Evolutionary conservation across 2,888 invertebrate genomes (phyloP), one percentile per base, ranked within the genome.

Genomic region (Caenorhabditis sp.): DNA sequence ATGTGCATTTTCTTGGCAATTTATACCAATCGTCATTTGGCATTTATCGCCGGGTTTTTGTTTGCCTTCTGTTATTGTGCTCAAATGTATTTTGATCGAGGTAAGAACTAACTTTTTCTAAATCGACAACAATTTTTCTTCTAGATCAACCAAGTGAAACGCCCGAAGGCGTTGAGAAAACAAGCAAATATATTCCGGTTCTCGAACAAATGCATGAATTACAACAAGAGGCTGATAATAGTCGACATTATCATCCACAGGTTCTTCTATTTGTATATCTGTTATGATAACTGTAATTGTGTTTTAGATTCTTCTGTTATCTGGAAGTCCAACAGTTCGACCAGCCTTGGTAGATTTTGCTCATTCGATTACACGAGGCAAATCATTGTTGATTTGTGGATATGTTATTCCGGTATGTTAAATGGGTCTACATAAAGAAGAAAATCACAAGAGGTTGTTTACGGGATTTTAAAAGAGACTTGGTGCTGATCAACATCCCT

Each of bases 331-430:
- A 0, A 80, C 81, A 1, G 78, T 78, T 12, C 72, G 85, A 10
- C 82, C 82, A 25, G 73, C 78, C 25, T 68, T 81, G 10, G 81
- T 85, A 2, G 85, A 84, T 59, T 82, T 85, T 65, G 78, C 82
- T 17, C 70, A 80, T 60, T 73, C 81, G 31, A 79, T 84, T 21
- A 80, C 83, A 8, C 76, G 82, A 26, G 84, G 82, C 7, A 76
- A 73, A 25, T 77, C 69, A 23, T 38, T 83, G 17, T 70, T 83
- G 20, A 70, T 81, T 49, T 81, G 77, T 43, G 83, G 82, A 3
- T 82, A 84, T 69, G 74, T 84, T 23, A 72, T 84, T 23, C 83
- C 83, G 58, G 81, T 81, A 23, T 10, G 56, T 26, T 31, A n/a
- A n/a, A n/a, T n/a, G n/a, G n/a, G n/a, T n/a, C n/a, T n/a, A n/a